phyloP scores from a whole-genome alignment of 2,888 invertebrate species.

The Patella pellucida region DNA sequence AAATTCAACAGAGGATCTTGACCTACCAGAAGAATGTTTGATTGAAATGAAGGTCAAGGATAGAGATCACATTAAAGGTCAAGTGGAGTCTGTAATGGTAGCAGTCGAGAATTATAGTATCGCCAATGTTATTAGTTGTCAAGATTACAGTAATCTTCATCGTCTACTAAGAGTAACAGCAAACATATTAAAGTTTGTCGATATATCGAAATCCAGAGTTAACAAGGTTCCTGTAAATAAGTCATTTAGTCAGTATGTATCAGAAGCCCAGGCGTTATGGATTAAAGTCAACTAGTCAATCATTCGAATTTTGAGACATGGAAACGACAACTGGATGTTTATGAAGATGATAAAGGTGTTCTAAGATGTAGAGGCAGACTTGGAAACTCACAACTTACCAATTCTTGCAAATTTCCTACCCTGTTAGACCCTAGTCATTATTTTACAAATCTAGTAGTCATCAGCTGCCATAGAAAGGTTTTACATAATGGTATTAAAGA shows the following conservation, averaged over 20 bases:
- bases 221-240: not conserved
- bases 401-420: not conserved
- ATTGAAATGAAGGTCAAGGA: not conserved
- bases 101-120: not conserved
- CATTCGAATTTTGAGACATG: not conserved
- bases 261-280: not conserved
- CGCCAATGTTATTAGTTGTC: not conserved
- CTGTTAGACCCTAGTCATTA: not conserved
- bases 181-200: not conserved
- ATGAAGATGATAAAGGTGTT: not conserved
- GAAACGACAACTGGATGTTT: not conserved
- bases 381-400: not conserved
- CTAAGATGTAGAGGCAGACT: not conserved
- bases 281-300: not conserved
- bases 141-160: not conserved
- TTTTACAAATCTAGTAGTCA: not conserved
- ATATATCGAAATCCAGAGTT: not conserved
- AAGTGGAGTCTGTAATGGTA: not conserved
- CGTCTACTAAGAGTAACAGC: slow-evolving; percentile 1
- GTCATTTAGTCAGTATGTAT: not conserved
- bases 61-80: not conserved
- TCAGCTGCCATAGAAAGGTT: not conserved
- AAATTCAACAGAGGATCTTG: not conserved
- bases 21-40: slow-evolving; percentile 1
- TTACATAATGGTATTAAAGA: not conserved